A percentile compares a stretch with the other conserved stretches of the same genome.
phyloP scores from a whole-genome alignment of 2,113 vertebrate genomes.

The Callopanchax toddi region DNA sequence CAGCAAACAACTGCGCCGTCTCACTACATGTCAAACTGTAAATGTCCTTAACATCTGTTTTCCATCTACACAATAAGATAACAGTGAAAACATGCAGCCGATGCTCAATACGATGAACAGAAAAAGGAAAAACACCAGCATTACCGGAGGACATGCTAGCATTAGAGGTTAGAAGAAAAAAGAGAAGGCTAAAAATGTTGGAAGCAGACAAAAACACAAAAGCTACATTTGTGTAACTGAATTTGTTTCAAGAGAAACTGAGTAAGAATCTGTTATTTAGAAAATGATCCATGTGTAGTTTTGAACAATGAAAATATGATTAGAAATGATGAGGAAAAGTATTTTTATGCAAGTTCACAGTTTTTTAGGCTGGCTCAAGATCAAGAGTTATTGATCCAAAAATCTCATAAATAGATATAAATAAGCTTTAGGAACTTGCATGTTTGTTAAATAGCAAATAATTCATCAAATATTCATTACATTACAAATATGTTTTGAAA shows the following conservation, averaged over 20 bases:
- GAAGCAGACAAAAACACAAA: neutral
- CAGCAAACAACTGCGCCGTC: constrained; percentile 38
- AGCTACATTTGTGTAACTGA: neutral
- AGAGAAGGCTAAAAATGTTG: neutral
- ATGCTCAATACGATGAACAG: constrained; percentile 2
- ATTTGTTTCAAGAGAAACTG: neutral
- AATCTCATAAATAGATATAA: neutral
- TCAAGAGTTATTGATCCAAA: neutral
- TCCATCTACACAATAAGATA: constrained; percentile 35
- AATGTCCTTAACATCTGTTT: constrained; percentile 49
- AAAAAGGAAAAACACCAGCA: neutral
- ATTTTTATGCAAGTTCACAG: too few relatives aligned
- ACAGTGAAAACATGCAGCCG: constrained; percentile 11
- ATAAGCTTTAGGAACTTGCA: too few relatives aligned
- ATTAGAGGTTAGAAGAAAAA: neutral
- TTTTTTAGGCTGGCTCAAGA: too few relatives aligned
- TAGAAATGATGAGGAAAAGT: too few relatives aligned
- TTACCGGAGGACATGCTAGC: neutral
- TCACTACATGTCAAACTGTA: constrained; percentile 22
- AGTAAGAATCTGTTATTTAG: neutral
- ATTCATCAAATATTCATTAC: too few relatives aligned
- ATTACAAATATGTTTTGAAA: too few relatives aligned
- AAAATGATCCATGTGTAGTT: neutral
- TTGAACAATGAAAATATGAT: too few relatives aligned
- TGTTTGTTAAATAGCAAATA: too few relatives aligned